These are phyloP conservation scores for Larimichthys polyactis DNA, from an alignment of 2,113 vertebrate species.

Conservation along the genomic window DNA sequence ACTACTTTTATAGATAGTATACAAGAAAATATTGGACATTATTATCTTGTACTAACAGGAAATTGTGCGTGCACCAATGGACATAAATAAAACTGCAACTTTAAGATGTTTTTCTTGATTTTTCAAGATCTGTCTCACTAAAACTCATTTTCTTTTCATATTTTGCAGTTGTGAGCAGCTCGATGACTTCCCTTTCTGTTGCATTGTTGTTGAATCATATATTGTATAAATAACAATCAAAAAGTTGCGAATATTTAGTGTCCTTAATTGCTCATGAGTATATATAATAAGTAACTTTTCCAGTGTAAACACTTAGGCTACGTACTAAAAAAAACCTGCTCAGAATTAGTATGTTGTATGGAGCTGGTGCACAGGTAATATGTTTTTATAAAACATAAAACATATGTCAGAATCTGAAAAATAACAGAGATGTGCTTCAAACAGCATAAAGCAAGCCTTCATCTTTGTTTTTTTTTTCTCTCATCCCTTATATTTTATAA, in stretches of 20 bases:
- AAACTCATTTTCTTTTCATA: too few relatives aligned
- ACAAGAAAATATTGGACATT: neutral
- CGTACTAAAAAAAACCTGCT: neutral
- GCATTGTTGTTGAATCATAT: neutral
- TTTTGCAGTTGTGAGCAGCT: neutral
- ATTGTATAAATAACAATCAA: too few relatives aligned
- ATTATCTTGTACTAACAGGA: neutral
- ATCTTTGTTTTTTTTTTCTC: neutral
- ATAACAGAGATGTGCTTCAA: neutral
- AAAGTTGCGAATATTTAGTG: too few relatives aligned
- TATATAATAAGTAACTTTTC: neutral
- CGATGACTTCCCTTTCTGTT: neutral
- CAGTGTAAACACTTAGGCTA: neutral
- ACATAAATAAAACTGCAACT: neutral
- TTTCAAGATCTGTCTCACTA: too few relatives aligned
- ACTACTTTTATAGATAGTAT: too few relatives aligned
- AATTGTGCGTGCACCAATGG: neutral
- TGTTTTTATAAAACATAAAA: neutral
- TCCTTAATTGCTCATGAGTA: too few relatives aligned
- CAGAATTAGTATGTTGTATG: neutral
- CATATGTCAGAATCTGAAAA: neutral
- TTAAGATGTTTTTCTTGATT: neutral
- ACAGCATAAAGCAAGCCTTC: neutral
- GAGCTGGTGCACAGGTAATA: too few relatives aligned
- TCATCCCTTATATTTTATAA: slow-evolving; percentile 3